These are phyloP conservation scores for Charina bottae DNA, from an alignment of 2,113 vertebrate genomes.

Conservation along the genomic window DNA sequence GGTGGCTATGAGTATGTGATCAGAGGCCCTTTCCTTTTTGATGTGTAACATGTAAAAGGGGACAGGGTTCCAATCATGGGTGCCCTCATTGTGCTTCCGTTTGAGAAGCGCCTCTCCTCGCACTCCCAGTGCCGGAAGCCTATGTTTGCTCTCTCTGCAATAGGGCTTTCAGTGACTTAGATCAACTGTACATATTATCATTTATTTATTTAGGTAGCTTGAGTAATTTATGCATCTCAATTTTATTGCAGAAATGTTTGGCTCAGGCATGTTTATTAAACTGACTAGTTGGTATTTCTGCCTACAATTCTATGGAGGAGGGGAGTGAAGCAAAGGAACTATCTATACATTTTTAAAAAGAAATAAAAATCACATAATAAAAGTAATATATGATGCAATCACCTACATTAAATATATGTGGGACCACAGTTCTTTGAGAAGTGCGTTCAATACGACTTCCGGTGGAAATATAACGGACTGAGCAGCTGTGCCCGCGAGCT, in stretches of 20 bases:
- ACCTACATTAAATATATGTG: background rate
- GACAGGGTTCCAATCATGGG: background rate
- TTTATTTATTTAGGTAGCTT: background rate
- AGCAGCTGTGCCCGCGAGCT: no score
- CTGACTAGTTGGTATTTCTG: background rate
- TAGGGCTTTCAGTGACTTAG: background rate
- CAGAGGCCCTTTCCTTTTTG: background rate
- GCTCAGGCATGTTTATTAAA: background rate
- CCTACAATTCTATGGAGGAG: background rate
- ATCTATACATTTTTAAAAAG: background rate
- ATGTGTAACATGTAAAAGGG: background rate
- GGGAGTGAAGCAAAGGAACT: background rate
- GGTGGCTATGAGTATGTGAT: background rate
- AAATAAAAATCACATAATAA: background rate
- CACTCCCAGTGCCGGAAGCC: background rate
- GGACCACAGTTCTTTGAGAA: background rate
- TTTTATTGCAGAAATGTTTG: background rate
- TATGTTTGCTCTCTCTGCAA: background rate
- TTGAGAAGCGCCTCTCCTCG: background rate
- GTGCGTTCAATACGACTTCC: no score
- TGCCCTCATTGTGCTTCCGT: background rate
- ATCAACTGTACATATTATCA: background rate
- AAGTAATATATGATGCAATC: background rate
- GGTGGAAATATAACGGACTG: no score
- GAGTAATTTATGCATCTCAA: background rate